Evolutionary conservation across 2,797 vertebrate genomes (phyloP).

Genomic region (Spatula versicolor): DNA sequence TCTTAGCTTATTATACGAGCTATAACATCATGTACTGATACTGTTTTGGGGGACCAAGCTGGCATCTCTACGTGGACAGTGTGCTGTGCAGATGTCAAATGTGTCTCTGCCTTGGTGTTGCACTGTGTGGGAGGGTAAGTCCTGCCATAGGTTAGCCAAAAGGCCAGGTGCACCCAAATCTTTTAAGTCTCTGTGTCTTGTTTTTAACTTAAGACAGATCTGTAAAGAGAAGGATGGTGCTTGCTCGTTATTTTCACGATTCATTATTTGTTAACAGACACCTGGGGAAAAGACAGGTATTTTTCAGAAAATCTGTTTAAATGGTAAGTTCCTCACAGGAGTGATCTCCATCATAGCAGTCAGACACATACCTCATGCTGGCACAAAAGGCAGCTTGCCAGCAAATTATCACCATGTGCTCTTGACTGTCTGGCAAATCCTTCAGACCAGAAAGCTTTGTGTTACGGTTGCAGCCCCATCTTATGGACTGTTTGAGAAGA

Average conservation of each 20-base stretch:
- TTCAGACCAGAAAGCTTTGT: background rate
- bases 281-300: background rate
- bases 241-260: background rate
- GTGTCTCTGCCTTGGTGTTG: background rate
- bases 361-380: background rate
- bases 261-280: background rate
- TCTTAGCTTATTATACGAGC: background rate
- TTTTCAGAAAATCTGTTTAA: background rate
- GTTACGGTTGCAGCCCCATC: background rate
- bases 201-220: background rate
- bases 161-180: background rate
- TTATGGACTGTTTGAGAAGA: background rate
- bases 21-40: background rate
- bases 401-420: background rate
- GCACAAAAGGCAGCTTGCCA: background rate
- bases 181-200: background rate
- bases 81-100: background rate
- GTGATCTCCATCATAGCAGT: background rate
- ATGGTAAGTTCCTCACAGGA: background rate
- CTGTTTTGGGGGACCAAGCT: background rate
- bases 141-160: background rate
- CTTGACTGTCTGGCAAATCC: background rate
- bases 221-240: background rate
- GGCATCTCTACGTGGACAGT: background rate
- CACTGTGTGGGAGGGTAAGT: background rate